Base-by-base conservation (phyloP, 2,113 vertebrate species). In the Oncorhynchus nerka region DNA sequence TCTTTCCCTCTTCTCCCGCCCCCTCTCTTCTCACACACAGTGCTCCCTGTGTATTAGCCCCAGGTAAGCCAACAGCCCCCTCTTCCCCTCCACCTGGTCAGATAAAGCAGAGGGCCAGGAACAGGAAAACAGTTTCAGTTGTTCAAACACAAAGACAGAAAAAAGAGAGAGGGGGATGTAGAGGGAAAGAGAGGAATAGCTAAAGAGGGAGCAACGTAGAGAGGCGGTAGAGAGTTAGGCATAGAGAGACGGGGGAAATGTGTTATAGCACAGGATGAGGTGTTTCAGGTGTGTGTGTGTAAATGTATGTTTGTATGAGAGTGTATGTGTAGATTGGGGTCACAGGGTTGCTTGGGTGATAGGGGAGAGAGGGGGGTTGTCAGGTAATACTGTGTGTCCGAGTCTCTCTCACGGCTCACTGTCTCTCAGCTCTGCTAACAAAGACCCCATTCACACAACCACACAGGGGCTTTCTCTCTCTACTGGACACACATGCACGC, bases 371-470 rank as follows among this genome's bases (percentile, higher is more conserved):
- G 22, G 20, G 61, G n/a, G 30, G 15, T 32, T 8, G 39, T 73
- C 80, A 88, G 85, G 89, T 90, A 83, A 70, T 28, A 57, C 67
- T 80, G 39, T 45, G 77, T 19, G 75, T 57, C 73, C 73, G 76
- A 86, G 81, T 80, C 39, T 45, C 39, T 45, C 39, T 45, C 83
- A 85, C 82, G 82, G 59, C 83, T 74, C 79, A 88, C 82, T 86
- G 84, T 87, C 89, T 88, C 86, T 81, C 87, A 85, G 74, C 79
- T 80, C 68, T 28, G 74, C 3, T 72, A 92, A 92, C 90, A 92
- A 92, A 91, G 89, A 86, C 49, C 66, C 79, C 75, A 90, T 92
- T 92, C 89, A 91, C 84, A 1, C 16, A 39, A 81, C 78, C 81
- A 91, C 85, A 92, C 81, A 85, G 86, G 67, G 82, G 28, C 67